Conservation (phyloP, 1,140 invertebrate species). For the Batillaria attramentaria region DNA sequence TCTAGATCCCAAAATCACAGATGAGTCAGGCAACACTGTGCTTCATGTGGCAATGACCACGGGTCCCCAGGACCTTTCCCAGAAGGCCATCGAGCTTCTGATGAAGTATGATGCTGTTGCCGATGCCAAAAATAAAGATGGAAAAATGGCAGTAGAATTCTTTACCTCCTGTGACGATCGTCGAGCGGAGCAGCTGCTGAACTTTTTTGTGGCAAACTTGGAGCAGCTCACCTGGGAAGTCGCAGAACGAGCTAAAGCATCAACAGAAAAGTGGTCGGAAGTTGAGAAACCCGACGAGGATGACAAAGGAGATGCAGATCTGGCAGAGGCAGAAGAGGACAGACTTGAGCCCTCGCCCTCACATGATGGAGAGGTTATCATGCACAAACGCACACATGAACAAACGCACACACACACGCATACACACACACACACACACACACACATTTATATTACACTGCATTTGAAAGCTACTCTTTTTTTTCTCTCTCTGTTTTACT, state of each 20-base stretch:
- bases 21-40: constrained; percentile 52
- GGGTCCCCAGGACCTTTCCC: constrained; percentile 50
- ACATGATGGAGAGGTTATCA: no score
- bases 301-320: no score
- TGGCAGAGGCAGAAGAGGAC: no score
- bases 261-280: constrained; percentile 35
- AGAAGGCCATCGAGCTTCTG: constrained; percentile 53
- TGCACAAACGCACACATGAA: no score
- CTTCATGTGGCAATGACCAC: constrained; percentile 52
- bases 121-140: constrained; percentile 49
- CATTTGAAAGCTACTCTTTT: no score
- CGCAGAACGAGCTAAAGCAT: constrained; percentile 5
- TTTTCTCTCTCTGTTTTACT: no score
- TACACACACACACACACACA: no score
- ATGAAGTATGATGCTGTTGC: constrained; percentile 49
- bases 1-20: constrained; percentile 42
- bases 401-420: no score
- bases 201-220: neutral
- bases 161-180: no score
- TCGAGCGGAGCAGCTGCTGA: no score
- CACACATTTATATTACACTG: no score
- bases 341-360: no score
- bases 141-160: constrained; percentile 54
- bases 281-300: neutral
- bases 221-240: neutral